These are phyloP conservation scores for Physeter macrocephalus DNA, from an alignment of 2,113 vertebrate genomes.

Conservation along the genomic window DNA sequence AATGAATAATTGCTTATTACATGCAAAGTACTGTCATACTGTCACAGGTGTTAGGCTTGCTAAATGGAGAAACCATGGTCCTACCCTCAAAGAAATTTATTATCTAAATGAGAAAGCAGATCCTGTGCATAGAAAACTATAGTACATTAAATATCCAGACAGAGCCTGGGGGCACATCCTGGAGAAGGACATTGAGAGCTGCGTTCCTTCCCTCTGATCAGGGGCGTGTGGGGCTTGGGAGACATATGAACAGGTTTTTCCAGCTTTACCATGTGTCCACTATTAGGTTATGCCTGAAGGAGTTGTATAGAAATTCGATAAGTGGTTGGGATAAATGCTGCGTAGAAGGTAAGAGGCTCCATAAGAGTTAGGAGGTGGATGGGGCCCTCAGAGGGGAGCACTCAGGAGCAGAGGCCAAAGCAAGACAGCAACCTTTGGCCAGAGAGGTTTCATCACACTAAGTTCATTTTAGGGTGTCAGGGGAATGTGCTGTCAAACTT, in stretches of 20 bases:
- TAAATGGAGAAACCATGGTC: not conserved
- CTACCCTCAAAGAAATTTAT: not conserved
- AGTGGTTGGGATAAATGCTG: not conserved
- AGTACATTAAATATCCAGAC: not conserved
- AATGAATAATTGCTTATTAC: not conserved
- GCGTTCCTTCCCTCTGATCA: conserved; percentile 1
- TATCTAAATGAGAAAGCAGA: not conserved
- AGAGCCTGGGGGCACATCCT: conserved; percentile 10
- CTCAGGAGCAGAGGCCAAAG: not conserved
- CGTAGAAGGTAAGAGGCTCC: not conserved
- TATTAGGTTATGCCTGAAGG: not conserved
- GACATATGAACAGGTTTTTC: not conserved
- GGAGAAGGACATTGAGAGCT: conserved; percentile 25
- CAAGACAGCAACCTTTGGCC: not conserved
- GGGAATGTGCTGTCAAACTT: not conserved
- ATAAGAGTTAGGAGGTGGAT: not conserved
- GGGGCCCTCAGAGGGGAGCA: not conserved
- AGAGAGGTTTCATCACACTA: not conserved
- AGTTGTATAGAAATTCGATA: not conserved
- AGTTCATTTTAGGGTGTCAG: not conserved
- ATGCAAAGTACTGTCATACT: not conserved
- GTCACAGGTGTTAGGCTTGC: not conserved
- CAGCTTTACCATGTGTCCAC: not conserved
- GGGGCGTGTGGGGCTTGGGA: not conserved
- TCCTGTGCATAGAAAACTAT: not conserved